Percentiles rank a stretch among this genome's conserved stretches.
These are phyloP conservation scores for Acleris cristana DNA, from an alignment of 2,888 invertebrate species.

Conservation along the genomic window DNA sequence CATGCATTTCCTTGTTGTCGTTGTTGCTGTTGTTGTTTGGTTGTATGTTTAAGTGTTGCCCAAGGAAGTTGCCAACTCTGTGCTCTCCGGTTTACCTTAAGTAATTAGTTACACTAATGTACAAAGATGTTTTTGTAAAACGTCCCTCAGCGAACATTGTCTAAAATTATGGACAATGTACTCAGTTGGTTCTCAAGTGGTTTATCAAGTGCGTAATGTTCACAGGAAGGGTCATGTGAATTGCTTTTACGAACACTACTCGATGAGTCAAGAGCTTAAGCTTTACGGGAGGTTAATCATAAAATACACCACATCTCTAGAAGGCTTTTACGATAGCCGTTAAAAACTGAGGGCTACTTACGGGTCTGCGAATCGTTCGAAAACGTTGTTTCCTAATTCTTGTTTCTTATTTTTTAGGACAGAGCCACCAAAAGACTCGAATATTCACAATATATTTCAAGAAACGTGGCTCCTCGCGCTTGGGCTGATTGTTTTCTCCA, in stretches of 20 bases:
- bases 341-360: constrained; percentile 11
- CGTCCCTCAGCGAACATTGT: background rate
- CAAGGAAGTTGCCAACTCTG: no score
- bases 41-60: no score
- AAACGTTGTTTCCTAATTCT: constrained; percentile 5
- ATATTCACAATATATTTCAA: constrained; percentile 72
- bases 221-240: constrained; percentile 29
- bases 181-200: constrained; percentile 30
- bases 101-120: no score
- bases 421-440: constrained; percentile 76
- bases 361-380: constrained; percentile 20
- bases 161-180: constrained; percentile 2
- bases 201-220: constrained; percentile 33
- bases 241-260: constrained; percentile 22
- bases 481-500: constrained; percentile 68
- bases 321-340: constrained; percentile 21
- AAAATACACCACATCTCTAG: constrained; percentile 30
- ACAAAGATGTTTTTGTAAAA: background rate
- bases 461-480: constrained; percentile 77
- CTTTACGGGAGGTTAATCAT: constrained; percentile 34
- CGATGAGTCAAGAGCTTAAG: constrained; percentile 33
- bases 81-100: no score
- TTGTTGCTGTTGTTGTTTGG: no score
- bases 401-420: constrained; percentile 55
- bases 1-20: no score